Percentiles rank a stretch among this genome's conserved stretches.
Conservation (phyloP, 2,888 invertebrate species). For the Aphrophora alni region DNA sequence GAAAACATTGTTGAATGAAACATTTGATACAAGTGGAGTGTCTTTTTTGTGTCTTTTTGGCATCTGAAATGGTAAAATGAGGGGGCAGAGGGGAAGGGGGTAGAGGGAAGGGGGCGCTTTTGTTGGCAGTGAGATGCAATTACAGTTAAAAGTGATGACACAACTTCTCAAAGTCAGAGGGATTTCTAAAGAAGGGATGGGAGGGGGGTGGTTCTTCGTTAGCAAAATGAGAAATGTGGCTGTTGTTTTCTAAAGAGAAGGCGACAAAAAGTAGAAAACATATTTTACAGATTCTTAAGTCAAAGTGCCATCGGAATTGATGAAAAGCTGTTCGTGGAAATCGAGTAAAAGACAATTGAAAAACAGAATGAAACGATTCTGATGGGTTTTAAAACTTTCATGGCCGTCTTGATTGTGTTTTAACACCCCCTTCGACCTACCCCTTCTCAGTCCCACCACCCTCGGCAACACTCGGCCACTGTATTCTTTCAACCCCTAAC, state of each 20-base stretch:
- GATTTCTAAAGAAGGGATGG: background rate
- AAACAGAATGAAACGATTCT: background rate
- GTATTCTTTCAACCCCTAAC: background rate
- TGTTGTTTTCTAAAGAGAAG: background rate
- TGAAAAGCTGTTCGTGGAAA: background rate
- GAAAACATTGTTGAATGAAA: background rate
- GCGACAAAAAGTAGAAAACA: background rate
- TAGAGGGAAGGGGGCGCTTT: background rate
- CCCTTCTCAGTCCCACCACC: background rate
- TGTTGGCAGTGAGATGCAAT: slow-evolving; percentile 36
- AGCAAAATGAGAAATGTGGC: slow-evolving; percentile 40
- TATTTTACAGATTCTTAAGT: background rate
- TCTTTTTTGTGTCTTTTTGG: slow-evolving; percentile 5
- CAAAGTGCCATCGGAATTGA: background rate
- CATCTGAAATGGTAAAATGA: background rate
- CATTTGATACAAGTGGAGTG: background rate
- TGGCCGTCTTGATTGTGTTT: background rate
- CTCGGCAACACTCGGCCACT: background rate
- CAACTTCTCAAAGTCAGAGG: slow-evolving; percentile 36
- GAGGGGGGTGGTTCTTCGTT: slow-evolving; percentile 31
- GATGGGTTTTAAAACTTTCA: slow-evolving; percentile 2
- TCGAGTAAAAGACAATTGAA: background rate
- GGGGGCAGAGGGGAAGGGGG: background rate
- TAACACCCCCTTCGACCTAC: background rate
- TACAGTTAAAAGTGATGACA: slow-evolving; percentile 42